Conservation (phyloP, 2,113 vertebrate genomes). For the Rattus rattus region DNA sequence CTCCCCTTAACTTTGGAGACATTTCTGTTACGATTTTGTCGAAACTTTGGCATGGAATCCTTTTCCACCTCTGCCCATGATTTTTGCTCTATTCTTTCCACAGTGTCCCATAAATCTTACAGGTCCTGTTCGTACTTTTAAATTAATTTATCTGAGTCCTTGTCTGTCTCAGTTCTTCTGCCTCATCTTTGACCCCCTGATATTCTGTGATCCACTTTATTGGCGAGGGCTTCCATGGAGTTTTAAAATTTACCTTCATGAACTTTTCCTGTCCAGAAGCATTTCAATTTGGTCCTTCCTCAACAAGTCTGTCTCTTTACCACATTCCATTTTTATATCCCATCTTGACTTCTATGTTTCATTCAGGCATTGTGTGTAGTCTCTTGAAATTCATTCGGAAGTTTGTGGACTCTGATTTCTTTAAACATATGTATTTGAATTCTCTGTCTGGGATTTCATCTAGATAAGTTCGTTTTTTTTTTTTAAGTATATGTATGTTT, state of each 20-base stretch:
- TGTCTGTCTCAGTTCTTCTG: neutral
- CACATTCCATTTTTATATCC: neutral
- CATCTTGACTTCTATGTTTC: neutral
- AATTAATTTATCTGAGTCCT: neutral
- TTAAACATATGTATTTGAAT: neutral
- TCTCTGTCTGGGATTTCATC: neutral
- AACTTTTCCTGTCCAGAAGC: neutral
- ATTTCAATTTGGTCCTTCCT: neutral
- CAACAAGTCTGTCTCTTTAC: neutral
- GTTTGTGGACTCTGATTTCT: neutral
- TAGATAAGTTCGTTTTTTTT: neutral
- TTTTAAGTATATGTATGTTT: too few species aligned
- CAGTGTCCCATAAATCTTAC: neutral
- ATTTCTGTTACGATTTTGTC: neutral
- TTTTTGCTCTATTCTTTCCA: neutral
- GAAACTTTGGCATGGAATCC: neutral
- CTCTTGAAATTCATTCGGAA: neutral
- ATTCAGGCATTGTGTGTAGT: neutral
- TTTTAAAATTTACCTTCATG: neutral
- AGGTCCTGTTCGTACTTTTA: neutral
- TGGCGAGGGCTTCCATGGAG: too few species aligned
- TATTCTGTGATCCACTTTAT: too few species aligned
- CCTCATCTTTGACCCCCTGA: neutral
- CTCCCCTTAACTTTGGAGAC: neutral
- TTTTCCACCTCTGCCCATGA: neutral